A percentile compares a stretch with the other conserved stretches of the same genome.
These are phyloP conservation scores for Amphiprion percula DNA, from an alignment of 2,113 vertebrate genomes.

Conservation along the genomic window DNA sequence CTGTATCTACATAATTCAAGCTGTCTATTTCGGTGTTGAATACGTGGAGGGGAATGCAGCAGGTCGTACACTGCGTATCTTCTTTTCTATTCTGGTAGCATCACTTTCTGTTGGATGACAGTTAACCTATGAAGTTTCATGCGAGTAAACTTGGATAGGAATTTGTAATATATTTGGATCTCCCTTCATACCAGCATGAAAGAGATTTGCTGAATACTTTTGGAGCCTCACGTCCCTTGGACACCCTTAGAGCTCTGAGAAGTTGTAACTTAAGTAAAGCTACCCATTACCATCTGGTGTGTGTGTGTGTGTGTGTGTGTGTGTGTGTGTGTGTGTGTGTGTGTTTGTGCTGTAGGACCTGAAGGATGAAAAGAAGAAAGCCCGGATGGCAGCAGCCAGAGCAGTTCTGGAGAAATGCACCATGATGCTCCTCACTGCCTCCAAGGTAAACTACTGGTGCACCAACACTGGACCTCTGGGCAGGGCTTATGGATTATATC, in stretches of 20 bases:
- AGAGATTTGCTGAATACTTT: slow-evolving; percentile 45
- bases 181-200: slow-evolving; percentile 38
- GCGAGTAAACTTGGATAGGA: slow-evolving; percentile 17
- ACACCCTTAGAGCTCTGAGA: slow-evolving; percentile 33
- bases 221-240: slow-evolving; percentile 20
- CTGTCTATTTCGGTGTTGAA: slow-evolving; percentile 42
- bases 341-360: slow-evolving; percentile 88
- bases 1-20: slow-evolving; percentile 37
- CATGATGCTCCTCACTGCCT: slow-evolving; percentile 99
- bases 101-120: slow-evolving; percentile 29
- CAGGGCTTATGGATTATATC: slow-evolving; percentile 11
- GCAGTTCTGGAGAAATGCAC: slow-evolving; percentile 98
- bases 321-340: slow-evolving; percentile 41
- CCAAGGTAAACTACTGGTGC: slow-evolving; percentile 87
- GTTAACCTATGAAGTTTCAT: slow-evolving; percentile 6
- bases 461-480: background rate
- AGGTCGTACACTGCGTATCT: slow-evolving; percentile 7
- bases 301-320: slow-evolving; percentile 33
- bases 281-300: slow-evolving; percentile 39
- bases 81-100: slow-evolving; percentile 26
- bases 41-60: slow-evolving; percentile 1
- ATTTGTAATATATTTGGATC: slow-evolving; percentile 25
- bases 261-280: slow-evolving; percentile 40
- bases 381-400: slow-evolving; percentile 96
- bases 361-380: slow-evolving; percentile 99